These are phyloP conservation scores for Phylloscopus whistleri DNA, from an alignment of 2,113 vertebrate genomes.

Conservation along the genomic window DNA sequence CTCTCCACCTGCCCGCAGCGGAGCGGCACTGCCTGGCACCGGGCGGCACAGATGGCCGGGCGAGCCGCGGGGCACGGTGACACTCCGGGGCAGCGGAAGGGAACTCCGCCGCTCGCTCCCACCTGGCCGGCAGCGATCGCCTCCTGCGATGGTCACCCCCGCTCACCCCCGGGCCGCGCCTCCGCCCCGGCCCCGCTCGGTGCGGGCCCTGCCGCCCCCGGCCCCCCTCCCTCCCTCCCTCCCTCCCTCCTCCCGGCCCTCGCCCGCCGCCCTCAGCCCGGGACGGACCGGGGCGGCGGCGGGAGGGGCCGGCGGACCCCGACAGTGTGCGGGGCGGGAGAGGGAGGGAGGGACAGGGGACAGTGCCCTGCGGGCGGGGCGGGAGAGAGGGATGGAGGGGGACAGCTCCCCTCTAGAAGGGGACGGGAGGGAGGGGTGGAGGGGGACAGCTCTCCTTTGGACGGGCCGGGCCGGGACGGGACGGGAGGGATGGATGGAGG, in stretches of 20 bases:
- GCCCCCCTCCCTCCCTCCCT: background rate
- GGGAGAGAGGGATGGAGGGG: background rate
- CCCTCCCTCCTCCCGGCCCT: no score
- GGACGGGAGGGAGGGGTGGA: no score
- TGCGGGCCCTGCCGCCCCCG: background rate
- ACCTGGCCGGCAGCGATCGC: rapidly evolving
- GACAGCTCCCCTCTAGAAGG: no score
- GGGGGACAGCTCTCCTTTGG: no score
- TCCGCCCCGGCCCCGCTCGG: no score
- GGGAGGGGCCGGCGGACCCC: no score
- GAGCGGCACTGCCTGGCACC: background rate
- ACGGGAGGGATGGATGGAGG: no score
- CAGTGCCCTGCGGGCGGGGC: background rate
- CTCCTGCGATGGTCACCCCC: background rate
- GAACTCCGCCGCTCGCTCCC: background rate
- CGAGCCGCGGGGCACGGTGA: background rate
- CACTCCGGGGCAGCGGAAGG: background rate
- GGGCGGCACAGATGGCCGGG: background rate
- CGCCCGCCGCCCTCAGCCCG: background rate
- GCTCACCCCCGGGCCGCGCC: background rate
- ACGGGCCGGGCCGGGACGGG: no score
- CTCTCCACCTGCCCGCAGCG: rapidly evolving
- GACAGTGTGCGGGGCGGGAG: background rate
- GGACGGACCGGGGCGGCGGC: background rate
- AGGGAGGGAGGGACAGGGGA: background rate